Base-by-base conservation (phyloP, 2,113 vertebrate species). In the Planiliza haematocheilus region DNA sequence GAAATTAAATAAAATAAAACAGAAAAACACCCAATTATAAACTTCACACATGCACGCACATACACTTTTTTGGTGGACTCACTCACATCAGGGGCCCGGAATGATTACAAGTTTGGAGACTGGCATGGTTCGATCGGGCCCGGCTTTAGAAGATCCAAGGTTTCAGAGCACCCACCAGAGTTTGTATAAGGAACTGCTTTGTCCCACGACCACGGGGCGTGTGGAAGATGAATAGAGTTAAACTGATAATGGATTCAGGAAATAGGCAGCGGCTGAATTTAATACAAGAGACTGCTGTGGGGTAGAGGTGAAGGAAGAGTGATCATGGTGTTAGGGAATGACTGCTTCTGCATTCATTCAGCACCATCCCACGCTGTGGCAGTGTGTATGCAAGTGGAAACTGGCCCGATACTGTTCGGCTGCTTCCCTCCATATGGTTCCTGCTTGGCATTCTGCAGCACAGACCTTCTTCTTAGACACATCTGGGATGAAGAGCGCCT, bases 191-290 rank as follows among this genome's bases (percentile, higher is more conserved):
- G 65, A 84, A 81, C 68, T 69, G 64, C 63, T 67, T 70, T 56
- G 63, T 46, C 53, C 55, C 0, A 2, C 65, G 71, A 46, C 68
- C 51, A 21, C 68, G 24, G 67, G 62, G 50, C 39, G 48, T 48
- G 48, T 49, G 30, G 62, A 83, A 84, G 88, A 88, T 88, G 84
- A 87, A 86, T 84, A 69, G 76, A 83, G 71, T 82, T 78, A 74
- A 88, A 86, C 45, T 81, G 78, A 82, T 82, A 81, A 91, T 82
- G 68, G 78, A 86, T 84, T 84, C 88, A 81, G 79, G 79, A 87
- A 88, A 85, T 81, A 74, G 69, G 66, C 30, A 67, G 70, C 77
- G 73, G 86, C 71, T 73, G 74, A 86, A 85, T 85, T 80, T 78
- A 81, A 89, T 79, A 86, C 76, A 37, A 64, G 79, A 83, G 79